phyloP scores from a whole-genome alignment of 2,888 invertebrate genomes.

The Standfussiana lucernea region DNA sequence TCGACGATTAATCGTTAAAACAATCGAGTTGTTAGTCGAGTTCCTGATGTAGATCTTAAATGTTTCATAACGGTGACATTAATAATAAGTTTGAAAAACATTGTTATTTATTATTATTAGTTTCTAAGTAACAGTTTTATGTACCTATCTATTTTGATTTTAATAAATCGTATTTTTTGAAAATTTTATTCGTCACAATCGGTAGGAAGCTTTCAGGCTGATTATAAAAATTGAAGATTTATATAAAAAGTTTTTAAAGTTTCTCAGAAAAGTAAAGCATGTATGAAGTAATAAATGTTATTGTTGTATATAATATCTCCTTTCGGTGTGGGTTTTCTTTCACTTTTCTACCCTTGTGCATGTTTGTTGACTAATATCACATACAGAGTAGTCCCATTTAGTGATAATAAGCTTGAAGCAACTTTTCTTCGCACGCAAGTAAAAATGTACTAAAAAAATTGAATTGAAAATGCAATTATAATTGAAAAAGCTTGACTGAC shows the following conservation, averaged over 20 bases:
- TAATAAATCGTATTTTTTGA: slow-evolving; percentile 82
- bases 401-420: slow-evolving; percentile 42
- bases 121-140: slow-evolving; percentile 68
- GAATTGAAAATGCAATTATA: neutral
- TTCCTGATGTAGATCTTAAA: slow-evolving; percentile 71
- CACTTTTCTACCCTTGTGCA: slow-evolving; percentile 65
- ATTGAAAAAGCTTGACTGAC: slow-evolving; percentile 8
- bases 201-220: slow-evolving; percentile 88
- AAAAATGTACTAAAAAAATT: slow-evolving; percentile 15
- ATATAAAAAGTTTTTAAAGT: slow-evolving; percentile 29
- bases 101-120: slow-evolving; percentile 67
- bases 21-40: slow-evolving; percentile 66
- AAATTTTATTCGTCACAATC: slow-evolving; percentile 83
- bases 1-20: slow-evolving; percentile 48
- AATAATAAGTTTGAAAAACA: slow-evolving; percentile 60
- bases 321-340: slow-evolving; percentile 79
- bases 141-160: slow-evolving; percentile 74
- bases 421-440: slow-evolving; percentile 40
- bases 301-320: slow-evolving; percentile 67
- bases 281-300: slow-evolving; percentile 82
- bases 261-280: slow-evolving; percentile 79
- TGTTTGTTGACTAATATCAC: slow-evolving; percentile 65
- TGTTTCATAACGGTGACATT: slow-evolving; percentile 62
- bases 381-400: slow-evolving; percentile 41
- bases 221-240: slow-evolving; percentile 20